Evolutionary conservation across 1,140 invertebrate species (phyloP), one percentile per base, ranked within the genome.

Genomic region (Ceratosolen fusciceps): DNA sequence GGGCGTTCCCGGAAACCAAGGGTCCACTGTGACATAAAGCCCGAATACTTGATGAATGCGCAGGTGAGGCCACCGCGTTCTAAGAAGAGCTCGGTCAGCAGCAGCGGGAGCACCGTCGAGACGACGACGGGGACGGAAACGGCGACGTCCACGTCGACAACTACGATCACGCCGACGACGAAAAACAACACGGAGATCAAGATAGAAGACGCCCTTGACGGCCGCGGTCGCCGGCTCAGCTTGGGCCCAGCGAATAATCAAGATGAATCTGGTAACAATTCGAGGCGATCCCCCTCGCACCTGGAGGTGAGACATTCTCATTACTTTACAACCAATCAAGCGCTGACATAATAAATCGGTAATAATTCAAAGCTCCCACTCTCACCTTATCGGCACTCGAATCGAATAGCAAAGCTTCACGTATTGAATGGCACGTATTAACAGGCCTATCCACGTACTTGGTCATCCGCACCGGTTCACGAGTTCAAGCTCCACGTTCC

Each of bases 41-140:
- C n/a, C n/a, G n/a, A n/a, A n/a, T n/a, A n/a, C 1, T 4, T 0
- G 14, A 68, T 12, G 1, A 31, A n/a, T 54, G 12, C 49, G 83
- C 37, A 90, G 7, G 83, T 90, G 0, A 83, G 90, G 70, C 90
- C 90, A 0, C 90, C 90, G 0, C 83, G 90, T 24, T 79, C 81
- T n/a, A 91, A 90, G 77, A 91, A 90, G 74, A 86, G 49, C 26
- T 86, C 87, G 1, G 49, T 83, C 0, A 87, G 84, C 8, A 86
- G 85, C 31, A 86, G 85, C 1, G 83, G 83, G 19, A 80, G 76
- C 4, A 85, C 82, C 2, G 58, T 82, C 0, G 83, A 86, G n/a
- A 87, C 88, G 75, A 31, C 62, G 0, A 82, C 85, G 0, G 54
- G 80, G 60, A 75, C 86, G n/a, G 86, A 83, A 62, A n/a, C n/a